These are phyloP conservation scores for Pristionchus maxplancki DNA, from an alignment of 2,888 invertebrate species.

Conservation along the genomic window DNA sequence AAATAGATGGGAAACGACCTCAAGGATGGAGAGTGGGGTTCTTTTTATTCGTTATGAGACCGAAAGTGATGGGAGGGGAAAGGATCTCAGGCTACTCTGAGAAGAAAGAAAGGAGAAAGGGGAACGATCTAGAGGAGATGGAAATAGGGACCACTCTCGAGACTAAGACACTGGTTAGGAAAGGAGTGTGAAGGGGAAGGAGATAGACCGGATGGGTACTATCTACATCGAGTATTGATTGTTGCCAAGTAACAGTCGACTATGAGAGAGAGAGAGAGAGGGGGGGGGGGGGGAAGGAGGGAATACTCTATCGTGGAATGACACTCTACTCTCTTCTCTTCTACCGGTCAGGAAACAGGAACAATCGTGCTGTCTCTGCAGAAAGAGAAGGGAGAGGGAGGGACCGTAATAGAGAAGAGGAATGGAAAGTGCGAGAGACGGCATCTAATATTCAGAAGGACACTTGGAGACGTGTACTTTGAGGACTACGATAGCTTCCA, in stretches of 20 bases:
- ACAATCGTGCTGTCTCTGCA: slow-evolving; percentile 24
- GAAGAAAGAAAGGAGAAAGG: slow-evolving; percentile 13
- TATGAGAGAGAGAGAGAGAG: slow-evolving; percentile 43
- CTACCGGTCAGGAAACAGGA: slow-evolving; percentile 34
- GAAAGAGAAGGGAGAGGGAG: slow-evolving; percentile 20
- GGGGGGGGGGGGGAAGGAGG: slow-evolving; percentile 20
- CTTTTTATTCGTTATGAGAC: slow-evolving; percentile 30
- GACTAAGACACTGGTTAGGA: slow-evolving; percentile 3
- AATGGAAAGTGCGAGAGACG: slow-evolving; percentile 1
- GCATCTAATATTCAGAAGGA: slow-evolving; percentile 36
- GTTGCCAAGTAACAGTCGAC: slow-evolving; percentile 21
- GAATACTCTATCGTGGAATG: slow-evolving; percentile 28
- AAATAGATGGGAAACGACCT: slow-evolving; percentile 3
- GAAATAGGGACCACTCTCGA: slow-evolving; percentile 29
- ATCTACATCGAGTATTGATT: slow-evolving; percentile 1
- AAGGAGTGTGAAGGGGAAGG: background rate
- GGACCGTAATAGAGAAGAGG: slow-evolving; percentile 18
- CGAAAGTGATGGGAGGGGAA: slow-evolving; percentile 25
- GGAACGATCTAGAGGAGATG: background rate
- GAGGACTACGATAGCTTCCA: slow-evolving; percentile 33
- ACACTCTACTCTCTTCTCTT: background rate
- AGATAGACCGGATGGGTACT: background rate
- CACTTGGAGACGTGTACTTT: slow-evolving; percentile 17
- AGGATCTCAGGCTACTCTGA: background rate
- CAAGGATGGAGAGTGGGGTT: background rate